Percentiles rank a stretch among this genome's conserved stretches.
These are phyloP conservation scores for Ornithoptera alexandrae DNA, from an alignment of 2,888 invertebrate genomes.

Conservation along the genomic window DNA sequence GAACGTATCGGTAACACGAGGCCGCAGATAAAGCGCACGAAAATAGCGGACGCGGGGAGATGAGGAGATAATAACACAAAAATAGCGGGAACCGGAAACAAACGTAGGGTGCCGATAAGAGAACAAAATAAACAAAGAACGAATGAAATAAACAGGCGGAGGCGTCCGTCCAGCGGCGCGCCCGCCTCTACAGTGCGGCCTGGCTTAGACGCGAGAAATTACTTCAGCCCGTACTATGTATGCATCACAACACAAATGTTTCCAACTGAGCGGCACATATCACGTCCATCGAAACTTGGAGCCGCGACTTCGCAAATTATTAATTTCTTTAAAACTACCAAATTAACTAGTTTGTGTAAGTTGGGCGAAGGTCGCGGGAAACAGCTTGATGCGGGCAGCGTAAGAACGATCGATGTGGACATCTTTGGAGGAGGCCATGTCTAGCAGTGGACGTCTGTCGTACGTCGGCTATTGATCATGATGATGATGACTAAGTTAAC, in stretches of 20 bases:
- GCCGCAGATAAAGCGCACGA: constrained; percentile 45
- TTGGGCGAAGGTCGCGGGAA: no score
- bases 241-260: background rate
- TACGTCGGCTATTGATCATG: no score
- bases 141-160: constrained; percentile 22
- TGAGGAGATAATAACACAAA: constrained; percentile 32
- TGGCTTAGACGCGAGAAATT: constrained; percentile 31
- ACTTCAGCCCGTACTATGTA: constrained; percentile 14
- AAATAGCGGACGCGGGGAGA: constrained; percentile 27
- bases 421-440: no score
- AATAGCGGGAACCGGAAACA: constrained; percentile 29
- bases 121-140: constrained; percentile 28
- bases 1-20: constrained; percentile 47
- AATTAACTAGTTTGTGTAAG: no score
- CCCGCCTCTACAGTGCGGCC: constrained; percentile 33
- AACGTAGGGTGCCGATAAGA: constrained; percentile 21
- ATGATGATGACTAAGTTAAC: no score
- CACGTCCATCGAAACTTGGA: background rate
- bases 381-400: no score
- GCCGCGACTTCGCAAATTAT: background rate
- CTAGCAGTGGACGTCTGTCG: no score
- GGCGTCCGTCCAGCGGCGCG: constrained; percentile 30
- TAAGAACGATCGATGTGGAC: no score
- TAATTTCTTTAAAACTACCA: no score
- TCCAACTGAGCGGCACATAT: background rate